phyloP scores from a whole-genome alignment of 2,797 vertebrate species.

The Rhabdomys pumilio region DNA sequence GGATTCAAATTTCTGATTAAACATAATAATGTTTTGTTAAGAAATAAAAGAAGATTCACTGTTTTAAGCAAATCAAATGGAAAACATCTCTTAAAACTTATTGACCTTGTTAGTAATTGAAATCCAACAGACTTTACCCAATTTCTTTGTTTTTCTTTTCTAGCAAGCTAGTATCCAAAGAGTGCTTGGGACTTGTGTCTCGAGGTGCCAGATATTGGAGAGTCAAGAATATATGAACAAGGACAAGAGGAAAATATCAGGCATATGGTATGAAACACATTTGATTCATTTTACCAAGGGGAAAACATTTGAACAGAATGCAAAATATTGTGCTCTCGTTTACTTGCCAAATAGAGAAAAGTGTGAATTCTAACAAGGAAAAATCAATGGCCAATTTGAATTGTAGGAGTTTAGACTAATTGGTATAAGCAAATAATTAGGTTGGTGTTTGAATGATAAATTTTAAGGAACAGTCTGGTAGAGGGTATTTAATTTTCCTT shows the following conservation, averaged over 20 bases:
- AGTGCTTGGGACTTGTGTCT: conserved; percentile 60
- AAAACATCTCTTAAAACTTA: conserved; percentile 75
- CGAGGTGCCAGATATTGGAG: conserved; percentile 70
- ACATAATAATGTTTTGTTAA: conserved; percentile 34
- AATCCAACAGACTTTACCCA: conserved; percentile 75
- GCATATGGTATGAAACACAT: conserved; percentile 85
- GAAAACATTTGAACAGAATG: conserved; percentile 81
- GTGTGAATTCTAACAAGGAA: conserved; percentile 77
- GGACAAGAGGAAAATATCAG: conserved; percentile 80
- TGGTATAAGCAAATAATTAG: conserved; percentile 68
- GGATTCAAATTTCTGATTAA: conserved; percentile 67
- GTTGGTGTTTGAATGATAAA: conserved; percentile 20
- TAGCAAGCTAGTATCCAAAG: conserved; percentile 39
- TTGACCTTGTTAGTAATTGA: conserved; percentile 66
- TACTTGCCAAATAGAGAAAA: conserved; percentile 81
- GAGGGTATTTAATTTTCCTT: conserved; percentile 8
- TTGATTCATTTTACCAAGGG: conserved; percentile 79
- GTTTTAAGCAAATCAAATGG: conserved; percentile 63
- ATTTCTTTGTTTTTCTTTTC: conserved; percentile 73
- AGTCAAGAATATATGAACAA: conserved; percentile 81
- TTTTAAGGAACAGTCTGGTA: conserved; percentile 55
- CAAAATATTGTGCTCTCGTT: conserved; percentile 84
- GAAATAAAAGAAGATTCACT: conserved; percentile 49
- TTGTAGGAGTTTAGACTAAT: conserved; percentile 52
- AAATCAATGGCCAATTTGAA: conserved; percentile 76